Evolutionary conservation across 2,113 vertebrate genomes (phyloP).

Genomic region (Jacana jacana): DNA sequence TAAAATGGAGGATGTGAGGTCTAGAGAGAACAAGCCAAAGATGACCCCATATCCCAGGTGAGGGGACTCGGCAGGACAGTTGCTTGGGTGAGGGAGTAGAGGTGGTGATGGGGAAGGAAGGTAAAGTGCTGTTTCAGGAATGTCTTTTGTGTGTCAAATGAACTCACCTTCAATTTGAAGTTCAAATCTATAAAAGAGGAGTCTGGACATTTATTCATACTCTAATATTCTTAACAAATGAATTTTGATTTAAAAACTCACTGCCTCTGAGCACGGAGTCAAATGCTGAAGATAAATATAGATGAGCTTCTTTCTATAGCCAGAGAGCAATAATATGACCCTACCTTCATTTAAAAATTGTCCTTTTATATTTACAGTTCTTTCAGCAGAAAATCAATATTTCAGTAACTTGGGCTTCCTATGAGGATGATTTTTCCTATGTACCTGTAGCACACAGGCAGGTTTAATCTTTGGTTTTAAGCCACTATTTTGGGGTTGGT

Average conservation of each 20-base stretch:
- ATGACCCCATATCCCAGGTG: background rate
- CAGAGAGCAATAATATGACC: background rate
- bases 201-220: background rate
- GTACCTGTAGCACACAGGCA: background rate
- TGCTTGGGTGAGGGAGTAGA: background rate
- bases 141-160: background rate
- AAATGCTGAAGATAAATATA: background rate
- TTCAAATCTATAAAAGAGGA: background rate
- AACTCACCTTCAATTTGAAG: constrained; percentile 5
- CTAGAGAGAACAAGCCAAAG: background rate
- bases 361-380: constrained; percentile 23
- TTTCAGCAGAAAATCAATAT: constrained; percentile 46
- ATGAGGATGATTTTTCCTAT: background rate
- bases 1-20: background rate
- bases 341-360: constrained; percentile 22
- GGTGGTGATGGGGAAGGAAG: background rate
- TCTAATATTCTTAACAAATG: background rate
- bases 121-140: background rate
- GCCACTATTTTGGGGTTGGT: background rate
- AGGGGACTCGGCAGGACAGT: background rate
- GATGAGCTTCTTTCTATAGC: background rate
- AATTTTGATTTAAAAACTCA: background rate
- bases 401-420: background rate
- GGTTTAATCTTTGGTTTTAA: background rate
- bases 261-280: constrained; percentile 7